A percentile compares a stretch with the other conserved stretches of the same genome.
These are phyloP conservation scores for Drosophila buzzatii DNA, from an alignment of 2,888 invertebrate species.

Conservation along the genomic window DNA sequence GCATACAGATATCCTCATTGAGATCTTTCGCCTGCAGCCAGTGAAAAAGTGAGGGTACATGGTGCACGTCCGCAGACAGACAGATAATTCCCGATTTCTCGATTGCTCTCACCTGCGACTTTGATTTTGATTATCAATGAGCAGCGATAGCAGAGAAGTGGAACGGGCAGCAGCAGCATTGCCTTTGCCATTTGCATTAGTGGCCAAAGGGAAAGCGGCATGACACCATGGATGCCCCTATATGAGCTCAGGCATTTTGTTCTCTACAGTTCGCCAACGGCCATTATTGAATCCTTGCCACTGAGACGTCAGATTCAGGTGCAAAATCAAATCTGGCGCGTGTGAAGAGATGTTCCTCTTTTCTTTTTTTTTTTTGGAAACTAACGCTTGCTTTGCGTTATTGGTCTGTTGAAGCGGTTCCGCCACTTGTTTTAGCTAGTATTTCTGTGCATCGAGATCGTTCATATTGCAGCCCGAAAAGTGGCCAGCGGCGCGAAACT, in stretches of 20 bases:
- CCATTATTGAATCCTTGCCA: conserved; percentile 87
- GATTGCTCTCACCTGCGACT: not conserved
- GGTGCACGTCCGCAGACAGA: not conserved
- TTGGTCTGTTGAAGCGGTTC: conserved; percentile 67
- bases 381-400: not conserved
- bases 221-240: conserved; percentile 86
- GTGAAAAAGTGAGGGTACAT: not conserved
- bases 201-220: conserved; percentile 74
- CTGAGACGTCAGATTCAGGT: conserved; percentile 84
- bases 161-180: too few species aligned
- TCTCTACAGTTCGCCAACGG: conserved; percentile 87
- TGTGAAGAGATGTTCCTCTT: conserved; percentile 70
- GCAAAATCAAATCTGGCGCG: conserved; percentile 86
- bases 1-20: not conserved
- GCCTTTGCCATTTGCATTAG: not conserved
- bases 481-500: conserved; percentile 82
- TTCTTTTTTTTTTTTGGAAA: conserved; percentile 30
- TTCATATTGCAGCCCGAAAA: conserved; percentile 79
- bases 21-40: not conserved
- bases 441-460: conserved; percentile 24
- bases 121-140: not conserved
- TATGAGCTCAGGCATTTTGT: conserved; percentile 86
- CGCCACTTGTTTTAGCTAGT: conserved; percentile 63
- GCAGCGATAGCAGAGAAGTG: not conserved
- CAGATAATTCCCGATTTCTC: not conserved